Base-by-base conservation (phyloP, 2,888 invertebrate genomes). In the Chalcosyrphus nemorum region DNA sequence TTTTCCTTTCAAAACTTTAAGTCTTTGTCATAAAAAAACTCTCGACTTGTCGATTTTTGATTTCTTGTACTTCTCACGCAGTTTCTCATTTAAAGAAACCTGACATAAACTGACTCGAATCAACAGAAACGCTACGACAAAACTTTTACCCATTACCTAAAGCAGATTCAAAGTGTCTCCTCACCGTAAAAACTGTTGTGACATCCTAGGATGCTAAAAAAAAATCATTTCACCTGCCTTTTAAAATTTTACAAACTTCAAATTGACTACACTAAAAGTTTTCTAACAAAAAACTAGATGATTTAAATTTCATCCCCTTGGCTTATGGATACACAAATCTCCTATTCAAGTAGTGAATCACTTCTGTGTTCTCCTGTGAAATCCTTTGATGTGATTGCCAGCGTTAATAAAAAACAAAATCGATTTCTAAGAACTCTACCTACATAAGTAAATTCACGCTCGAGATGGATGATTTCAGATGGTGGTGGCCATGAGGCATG, bases 381-480 rank as follows among this genome's bases (percentile, higher is more conserved):
- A 24, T 4, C 27, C 32, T 21, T 57, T 57, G 57, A 38, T 21
- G 57, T 38, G 38, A 57, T 57, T 21, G 9, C n/a, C 50, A 15
- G 15, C 50, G 17, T 50, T n/a, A 24, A 24, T 4, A 24, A 24
- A 24, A 24, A 24, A 15, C 24, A 38, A 38, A 38, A 50, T 52
- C 52, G 38, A 35, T 65, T 38, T 21, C 4, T 17, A 13, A 32
- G 35, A 13, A 24, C 35, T 3, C 2, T 32, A 9, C 19, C 11
- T 29, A 19, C 29, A 15, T 2, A 35, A 50, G 35, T 13, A 65
- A 66, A 66, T 66, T 66, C 41, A 66, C 66, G 66, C 66, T 66
- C 66, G 17, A n/a, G n/a, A 66, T 54, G 29, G 52, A 66, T 54
- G 17, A 35, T 52, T 52, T 17, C 41, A 41, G 66, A 52, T 66